phyloP scores from a whole-genome alignment of 2,888 invertebrate genomes.

The Drosophila melanosoma region DNA sequence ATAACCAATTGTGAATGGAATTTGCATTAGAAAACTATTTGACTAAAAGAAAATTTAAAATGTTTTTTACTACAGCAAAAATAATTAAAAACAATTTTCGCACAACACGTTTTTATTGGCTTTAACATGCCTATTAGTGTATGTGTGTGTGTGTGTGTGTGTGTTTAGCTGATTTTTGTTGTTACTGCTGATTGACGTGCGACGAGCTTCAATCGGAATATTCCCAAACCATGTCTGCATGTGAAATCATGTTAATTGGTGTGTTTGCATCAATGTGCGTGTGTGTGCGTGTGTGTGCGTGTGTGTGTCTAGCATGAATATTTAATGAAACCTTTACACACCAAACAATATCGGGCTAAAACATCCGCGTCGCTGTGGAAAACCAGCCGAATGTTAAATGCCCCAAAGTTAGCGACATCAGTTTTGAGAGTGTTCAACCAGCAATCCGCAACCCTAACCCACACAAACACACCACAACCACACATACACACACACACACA shows the following conservation, averaged over 20 bases:
- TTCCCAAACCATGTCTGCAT: constrained; percentile 14
- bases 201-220: constrained; percentile 58
- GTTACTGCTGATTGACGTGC: constrained; percentile 69
- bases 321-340: constrained; percentile 69
- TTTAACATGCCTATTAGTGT: constrained; percentile 23
- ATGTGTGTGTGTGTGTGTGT: constrained; percentile 4
- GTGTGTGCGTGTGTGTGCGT: constrained; percentile 8
- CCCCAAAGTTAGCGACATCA: constrained; percentile 57
- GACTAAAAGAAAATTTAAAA: constrained; percentile 39
- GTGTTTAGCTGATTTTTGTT: constrained; percentile 19
- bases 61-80: constrained; percentile 14
- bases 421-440: constrained; percentile 35
- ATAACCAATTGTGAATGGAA: constrained; percentile 25
- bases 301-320: constrained; percentile 46
- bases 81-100: constrained; percentile 20
- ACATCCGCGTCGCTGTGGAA: background rate
- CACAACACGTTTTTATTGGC: constrained; percentile 49
- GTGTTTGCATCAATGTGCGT: background rate
- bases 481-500: background rate
- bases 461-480: background rate
- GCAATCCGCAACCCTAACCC: background rate
- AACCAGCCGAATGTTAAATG: constrained; percentile 15
- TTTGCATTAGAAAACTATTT: constrained; percentile 48
- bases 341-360: constrained; percentile 26
- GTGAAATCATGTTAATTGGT: constrained; percentile 12